These are phyloP conservation scores for Morpho helenor DNA, from an alignment of 2,888 invertebrate species.

Conservation along the genomic window DNA sequence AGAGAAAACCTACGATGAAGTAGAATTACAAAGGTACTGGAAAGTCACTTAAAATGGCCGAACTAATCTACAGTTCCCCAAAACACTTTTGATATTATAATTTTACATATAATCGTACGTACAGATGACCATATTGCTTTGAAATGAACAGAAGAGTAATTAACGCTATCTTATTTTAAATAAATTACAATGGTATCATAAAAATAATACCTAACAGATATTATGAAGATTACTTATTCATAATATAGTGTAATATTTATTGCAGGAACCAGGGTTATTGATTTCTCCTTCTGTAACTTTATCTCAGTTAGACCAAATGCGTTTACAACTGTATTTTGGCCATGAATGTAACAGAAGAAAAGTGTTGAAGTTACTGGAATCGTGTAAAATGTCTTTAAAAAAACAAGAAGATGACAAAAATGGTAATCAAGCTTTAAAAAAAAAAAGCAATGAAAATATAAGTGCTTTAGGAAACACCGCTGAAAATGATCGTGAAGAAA, in stretches of 20 bases:
- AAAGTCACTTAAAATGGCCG: no score
- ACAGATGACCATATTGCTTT: no score
- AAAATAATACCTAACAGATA: no score
- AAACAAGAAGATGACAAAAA: neutral
- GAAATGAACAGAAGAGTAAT: no score
- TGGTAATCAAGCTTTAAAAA: neutral
- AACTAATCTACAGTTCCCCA: no score
- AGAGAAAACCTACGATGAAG: no score
- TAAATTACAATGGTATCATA: no score
- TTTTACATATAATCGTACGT: no score
- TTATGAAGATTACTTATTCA: no score
- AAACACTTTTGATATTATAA: no score
- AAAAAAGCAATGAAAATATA: constrained; percentile 1
- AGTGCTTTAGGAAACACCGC: neutral
- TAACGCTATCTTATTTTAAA: no score
- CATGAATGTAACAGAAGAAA: constrained; percentile 56
- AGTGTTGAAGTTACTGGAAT: constrained; percentile 42
- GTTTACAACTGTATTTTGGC: constrained; percentile 46
- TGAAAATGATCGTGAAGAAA: constrained; percentile 6
- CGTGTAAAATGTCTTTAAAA: constrained; percentile 38
- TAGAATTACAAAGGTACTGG: no score
- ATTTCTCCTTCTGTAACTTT: constrained; percentile 44
- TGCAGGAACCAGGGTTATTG: constrained; percentile 46
- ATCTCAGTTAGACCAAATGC: constrained; percentile 56
- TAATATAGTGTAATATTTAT: constrained; percentile 2